phyloP scores from a whole-genome alignment of 2,888 invertebrate species.

The Anorthoa munda region DNA sequence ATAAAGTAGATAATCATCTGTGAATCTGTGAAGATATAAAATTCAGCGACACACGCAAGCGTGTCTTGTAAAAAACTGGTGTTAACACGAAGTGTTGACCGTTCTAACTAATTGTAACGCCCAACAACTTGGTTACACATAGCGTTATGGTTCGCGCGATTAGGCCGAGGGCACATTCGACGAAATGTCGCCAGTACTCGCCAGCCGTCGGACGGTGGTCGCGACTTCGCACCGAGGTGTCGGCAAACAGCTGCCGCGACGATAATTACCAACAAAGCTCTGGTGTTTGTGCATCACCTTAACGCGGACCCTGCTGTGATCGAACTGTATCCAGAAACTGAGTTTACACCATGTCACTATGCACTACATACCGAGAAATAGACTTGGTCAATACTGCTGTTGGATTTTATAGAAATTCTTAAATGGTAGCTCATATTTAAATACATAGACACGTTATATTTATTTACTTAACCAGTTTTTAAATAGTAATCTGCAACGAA shows the following conservation, averaged over 20 bases:
- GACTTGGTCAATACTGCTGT: constrained; percentile 56
- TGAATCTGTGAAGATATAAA: constrained; percentile 61
- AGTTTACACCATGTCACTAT: constrained; percentile 71
- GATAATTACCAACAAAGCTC: constrained; percentile 89
- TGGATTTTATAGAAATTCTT: constrained; percentile 37
- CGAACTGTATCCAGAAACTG: constrained; percentile 72
- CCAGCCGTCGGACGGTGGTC: constrained; percentile 87
- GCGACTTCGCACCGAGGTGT: constrained; percentile 89
- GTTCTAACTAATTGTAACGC: constrained; percentile 74
- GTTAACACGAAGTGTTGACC: constrained; percentile 78
- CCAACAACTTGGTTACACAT: constrained; percentile 73
- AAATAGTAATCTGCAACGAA: background rate
- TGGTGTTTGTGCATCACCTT: constrained; percentile 82
- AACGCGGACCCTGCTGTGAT: constrained; percentile 76
- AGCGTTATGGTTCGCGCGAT: constrained; percentile 70
- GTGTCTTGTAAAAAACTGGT: constrained; percentile 65
- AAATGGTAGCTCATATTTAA: constrained; percentile 22
- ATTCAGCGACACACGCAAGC: constrained; percentile 45
- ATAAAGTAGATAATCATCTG: constrained; percentile 58
- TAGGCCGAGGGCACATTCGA: constrained; percentile 80
- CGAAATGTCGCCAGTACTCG: constrained; percentile 80
- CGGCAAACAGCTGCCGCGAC: constrained; percentile 86
- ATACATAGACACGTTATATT: background rate
- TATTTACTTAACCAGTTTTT: background rate
- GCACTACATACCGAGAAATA: constrained; percentile 68